Conservation (phyloP, 2,797 vertebrate genomes). For the Sebastes alutus region DNA sequence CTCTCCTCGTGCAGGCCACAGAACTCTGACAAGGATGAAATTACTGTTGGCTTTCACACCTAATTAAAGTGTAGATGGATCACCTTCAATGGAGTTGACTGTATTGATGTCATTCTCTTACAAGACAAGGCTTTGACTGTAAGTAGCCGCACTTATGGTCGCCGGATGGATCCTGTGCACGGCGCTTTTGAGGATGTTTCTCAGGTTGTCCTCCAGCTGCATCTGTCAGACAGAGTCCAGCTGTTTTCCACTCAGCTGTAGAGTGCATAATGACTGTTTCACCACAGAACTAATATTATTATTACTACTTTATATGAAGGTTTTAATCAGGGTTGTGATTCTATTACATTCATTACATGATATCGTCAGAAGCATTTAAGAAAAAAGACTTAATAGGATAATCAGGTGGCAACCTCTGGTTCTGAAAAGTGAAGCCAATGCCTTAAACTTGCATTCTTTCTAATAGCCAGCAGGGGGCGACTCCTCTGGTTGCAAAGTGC, state of each 20-base stretch:
- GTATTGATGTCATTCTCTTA: slow-evolving; percentile 56
- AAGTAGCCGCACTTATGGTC: slow-evolving; percentile 40
- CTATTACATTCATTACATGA: background rate
- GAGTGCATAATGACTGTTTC: slow-evolving; percentile 12
- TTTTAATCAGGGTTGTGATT: background rate
- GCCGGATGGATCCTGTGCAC: slow-evolving; percentile 59
- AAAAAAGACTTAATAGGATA: background rate
- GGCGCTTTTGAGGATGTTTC: slow-evolving; percentile 59
- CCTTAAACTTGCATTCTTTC: background rate
- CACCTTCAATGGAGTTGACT: slow-evolving; percentile 45
- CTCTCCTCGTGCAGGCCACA: slow-evolving; percentile 67
- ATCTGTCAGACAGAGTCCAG: slow-evolving; percentile 58
- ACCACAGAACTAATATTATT: background rate
- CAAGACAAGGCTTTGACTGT: slow-evolving; percentile 45
- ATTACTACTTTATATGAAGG: background rate
- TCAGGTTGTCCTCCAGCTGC: slow-evolving; percentile 56
- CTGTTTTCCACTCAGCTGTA: slow-evolving; percentile 33
- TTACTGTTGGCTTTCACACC: slow-evolving; percentile 71
- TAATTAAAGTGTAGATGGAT: slow-evolving; percentile 77
- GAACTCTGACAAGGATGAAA: slow-evolving; percentile 74
- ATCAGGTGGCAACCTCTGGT: too few relatives aligned
- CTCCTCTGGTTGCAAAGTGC: background rate
- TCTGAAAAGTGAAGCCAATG: background rate
- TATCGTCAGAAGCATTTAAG: background rate
- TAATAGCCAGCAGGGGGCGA: background rate